Conservation (phyloP, 1,140 invertebrate species). For the Lepidurus apus region DNA sequence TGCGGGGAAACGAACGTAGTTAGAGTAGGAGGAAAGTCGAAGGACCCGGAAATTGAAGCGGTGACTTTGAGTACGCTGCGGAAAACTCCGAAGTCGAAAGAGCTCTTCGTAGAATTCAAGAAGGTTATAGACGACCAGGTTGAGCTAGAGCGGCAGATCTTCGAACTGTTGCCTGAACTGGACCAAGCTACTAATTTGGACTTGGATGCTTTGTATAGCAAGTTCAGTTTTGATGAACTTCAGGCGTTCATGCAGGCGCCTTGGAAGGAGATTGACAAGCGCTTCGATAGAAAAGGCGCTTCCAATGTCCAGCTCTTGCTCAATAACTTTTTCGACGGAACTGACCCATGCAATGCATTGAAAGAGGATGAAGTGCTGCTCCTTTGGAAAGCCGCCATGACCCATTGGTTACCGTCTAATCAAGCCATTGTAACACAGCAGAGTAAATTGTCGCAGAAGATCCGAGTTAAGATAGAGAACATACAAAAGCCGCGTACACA, state of each 20-base stretch:
- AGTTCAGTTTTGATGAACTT: background rate
- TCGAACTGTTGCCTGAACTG: background rate
- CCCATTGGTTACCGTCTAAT: no score
- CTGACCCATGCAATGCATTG: no score
- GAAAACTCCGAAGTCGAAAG: background rate
- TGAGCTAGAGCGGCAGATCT: background rate
- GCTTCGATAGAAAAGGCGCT: background rate
- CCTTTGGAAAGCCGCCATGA: no score
- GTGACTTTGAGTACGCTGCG: slow-evolving; percentile 33
- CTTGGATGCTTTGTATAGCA: background rate
- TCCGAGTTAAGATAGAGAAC: background rate
- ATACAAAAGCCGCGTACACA: background rate
- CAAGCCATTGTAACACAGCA: background rate
- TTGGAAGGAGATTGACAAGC: background rate
- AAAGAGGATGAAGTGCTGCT: no score
- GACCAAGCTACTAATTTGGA: background rate
- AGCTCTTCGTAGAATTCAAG: slow-evolving; percentile 3
- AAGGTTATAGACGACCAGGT: slow-evolving; percentile 15
- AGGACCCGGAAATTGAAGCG: slow-evolving; percentile 39
- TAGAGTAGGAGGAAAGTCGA: slow-evolving; percentile 47
- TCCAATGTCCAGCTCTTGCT: no score
- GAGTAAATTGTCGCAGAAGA: background rate
- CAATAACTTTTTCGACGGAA: no score
- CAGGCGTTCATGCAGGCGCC: background rate
- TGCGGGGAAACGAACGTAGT: slow-evolving; percentile 41